These are phyloP conservation scores for Amazona ochrocephala DNA, from an alignment of 2,797 vertebrate species.

Conservation along the genomic window DNA sequence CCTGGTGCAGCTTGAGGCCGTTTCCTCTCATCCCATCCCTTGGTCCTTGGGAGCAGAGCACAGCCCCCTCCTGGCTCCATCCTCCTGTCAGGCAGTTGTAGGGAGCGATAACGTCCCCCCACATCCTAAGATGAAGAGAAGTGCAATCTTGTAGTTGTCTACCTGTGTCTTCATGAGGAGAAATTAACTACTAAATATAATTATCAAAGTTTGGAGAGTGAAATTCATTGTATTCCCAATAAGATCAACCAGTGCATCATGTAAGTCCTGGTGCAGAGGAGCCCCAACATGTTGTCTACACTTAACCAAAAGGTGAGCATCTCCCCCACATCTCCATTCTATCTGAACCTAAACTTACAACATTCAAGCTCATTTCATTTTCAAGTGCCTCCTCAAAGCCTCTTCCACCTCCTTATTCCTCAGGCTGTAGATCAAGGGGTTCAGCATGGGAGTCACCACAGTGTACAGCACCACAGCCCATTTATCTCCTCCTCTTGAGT, in stretches of 20 bases:
- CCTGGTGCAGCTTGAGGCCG: too few species aligned
- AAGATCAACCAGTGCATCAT: fast-evolving
- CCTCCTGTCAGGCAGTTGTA: too few species aligned
- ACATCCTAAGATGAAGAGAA: too few species aligned
- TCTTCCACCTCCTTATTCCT: slow-evolving; percentile 9
- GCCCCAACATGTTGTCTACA: neutral
- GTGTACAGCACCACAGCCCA: neutral
- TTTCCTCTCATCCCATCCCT: too few species aligned
- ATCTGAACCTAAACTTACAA: neutral
- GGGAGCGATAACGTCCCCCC: fast-evolving
- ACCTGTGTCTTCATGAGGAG: neutral
- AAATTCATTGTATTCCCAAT: too few species aligned
- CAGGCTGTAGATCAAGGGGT: slow-evolving; percentile 23
- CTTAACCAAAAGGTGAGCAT: neutral
- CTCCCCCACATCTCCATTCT: neutral
- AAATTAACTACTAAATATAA: neutral
- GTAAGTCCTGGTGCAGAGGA: too few species aligned
- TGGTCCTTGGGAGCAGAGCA: too few species aligned
- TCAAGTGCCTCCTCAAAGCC: neutral
- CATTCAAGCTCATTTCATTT: neutral
- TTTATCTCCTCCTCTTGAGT: neutral
- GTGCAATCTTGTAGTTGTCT: neutral
- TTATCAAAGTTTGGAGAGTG: neutral
- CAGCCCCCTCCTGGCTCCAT: too few species aligned
- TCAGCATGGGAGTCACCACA: neutral